These are phyloP conservation scores for Eupithecia pulchellata DNA, from an alignment of 2,888 invertebrate genomes.

Conservation along the genomic window DNA sequence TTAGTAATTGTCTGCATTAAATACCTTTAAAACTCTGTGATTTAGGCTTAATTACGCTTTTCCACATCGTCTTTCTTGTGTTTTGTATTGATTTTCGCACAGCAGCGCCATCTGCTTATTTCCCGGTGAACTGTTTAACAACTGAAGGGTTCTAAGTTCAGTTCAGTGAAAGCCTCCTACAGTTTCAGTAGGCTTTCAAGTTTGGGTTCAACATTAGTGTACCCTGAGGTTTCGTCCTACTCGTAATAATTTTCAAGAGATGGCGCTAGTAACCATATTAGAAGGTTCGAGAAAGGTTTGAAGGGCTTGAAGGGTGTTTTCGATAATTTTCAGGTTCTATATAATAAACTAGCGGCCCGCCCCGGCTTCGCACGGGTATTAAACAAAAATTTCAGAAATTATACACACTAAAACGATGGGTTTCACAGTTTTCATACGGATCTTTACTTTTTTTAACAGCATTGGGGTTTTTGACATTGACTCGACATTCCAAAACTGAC, in stretches of 20 bases:
- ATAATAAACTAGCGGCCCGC: neutral
- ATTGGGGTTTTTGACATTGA: too few species aligned
- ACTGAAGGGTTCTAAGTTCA: slow-evolving; percentile 26
- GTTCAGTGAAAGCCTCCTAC: slow-evolving; percentile 22
- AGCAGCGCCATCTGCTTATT: slow-evolving; percentile 46
- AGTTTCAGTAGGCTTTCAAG: slow-evolving; percentile 17
- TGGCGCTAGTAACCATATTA: slow-evolving; percentile 21
- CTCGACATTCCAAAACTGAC: too few species aligned
- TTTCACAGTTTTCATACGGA: too few species aligned
- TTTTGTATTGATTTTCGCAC: slow-evolving; percentile 24
- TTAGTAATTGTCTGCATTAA: slow-evolving; percentile 1
- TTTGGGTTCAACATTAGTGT: neutral
- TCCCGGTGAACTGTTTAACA: slow-evolving; percentile 15
- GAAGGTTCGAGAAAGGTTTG: neutral
- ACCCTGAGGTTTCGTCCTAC: neutral
- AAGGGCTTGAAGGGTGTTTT: neutral
- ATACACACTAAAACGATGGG: too few species aligned
- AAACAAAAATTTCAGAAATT: too few species aligned
- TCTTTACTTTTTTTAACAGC: too few species aligned
- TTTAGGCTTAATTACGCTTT: slow-evolving; percentile 3
- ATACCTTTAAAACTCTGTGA: neutral
- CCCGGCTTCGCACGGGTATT: too few species aligned
- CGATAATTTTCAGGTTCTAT: neutral
- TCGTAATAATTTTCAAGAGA: slow-evolving; percentile 15
- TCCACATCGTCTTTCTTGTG: slow-evolving; percentile 16